Conservation (phyloP, 2,113 vertebrate species). For the Anhinga anhinga region DNA sequence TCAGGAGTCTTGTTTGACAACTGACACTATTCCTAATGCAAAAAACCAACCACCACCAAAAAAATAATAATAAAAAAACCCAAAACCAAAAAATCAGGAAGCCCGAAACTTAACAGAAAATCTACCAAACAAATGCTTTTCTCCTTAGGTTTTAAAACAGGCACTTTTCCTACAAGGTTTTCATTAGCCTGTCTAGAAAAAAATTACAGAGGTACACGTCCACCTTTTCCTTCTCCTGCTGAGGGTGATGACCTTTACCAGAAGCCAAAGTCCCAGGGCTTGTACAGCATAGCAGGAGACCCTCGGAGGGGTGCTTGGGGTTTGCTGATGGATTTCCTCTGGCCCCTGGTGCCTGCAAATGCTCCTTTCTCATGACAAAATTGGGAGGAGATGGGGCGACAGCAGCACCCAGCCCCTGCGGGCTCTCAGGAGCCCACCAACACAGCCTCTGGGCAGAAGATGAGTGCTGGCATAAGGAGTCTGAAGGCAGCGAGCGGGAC, state of each 20-base stretch:
- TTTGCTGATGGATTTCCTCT: neutral
- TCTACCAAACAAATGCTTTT: neutral
- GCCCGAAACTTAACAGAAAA: neutral
- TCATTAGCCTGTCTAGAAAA: neutral
- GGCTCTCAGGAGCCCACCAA: neutral
- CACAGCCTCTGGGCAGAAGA: neutral
- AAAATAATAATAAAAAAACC: neutral
- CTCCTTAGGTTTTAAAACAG: neutral
- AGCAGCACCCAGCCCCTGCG: neutral
- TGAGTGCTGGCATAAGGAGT: accelerated
- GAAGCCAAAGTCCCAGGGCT: neutral
- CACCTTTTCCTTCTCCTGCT: neutral
- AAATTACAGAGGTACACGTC: neutral
- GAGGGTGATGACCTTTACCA: neutral
- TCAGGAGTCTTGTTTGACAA: conserved; percentile 36
- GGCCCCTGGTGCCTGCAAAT: neutral
- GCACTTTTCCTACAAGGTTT: neutral
- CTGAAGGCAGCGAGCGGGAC: neutral
- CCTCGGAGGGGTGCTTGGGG: neutral
- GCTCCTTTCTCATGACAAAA: neutral
- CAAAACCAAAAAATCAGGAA: neutral
- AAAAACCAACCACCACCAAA: neutral
- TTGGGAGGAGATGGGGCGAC: neutral
- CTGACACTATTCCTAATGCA: neutral
- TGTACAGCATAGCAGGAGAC: neutral